Percentiles rank a stretch among this genome's conserved stretches.
These are phyloP conservation scores for Bombyx huttoni DNA, from an alignment of 2,888 invertebrate genomes.

Conservation along the genomic window DNA sequence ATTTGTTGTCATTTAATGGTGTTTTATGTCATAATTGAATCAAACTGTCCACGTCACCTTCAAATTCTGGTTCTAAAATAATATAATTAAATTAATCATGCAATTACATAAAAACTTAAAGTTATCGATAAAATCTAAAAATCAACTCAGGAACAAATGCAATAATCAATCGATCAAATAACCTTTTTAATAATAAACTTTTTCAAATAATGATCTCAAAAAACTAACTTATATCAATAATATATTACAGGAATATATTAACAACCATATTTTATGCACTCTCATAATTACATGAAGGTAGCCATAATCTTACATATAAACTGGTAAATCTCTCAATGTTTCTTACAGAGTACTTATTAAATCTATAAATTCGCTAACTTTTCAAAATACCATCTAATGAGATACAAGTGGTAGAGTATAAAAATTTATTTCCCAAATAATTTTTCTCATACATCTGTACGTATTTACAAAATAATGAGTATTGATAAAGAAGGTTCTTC, in stretches of 20 bases:
- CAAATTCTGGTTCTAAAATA: conserved; percentile 36
- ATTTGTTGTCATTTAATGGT: not conserved
- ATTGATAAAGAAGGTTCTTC: conserved; percentile 45
- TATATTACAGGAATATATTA: conserved; percentile 67
- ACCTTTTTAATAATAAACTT: conserved; percentile 40
- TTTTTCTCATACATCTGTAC: conserved; percentile 30
- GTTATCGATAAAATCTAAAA: conserved; percentile 63
- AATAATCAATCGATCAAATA: conserved; percentile 66
- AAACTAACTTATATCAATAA: conserved; percentile 47
- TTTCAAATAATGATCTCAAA: conserved; percentile 53
- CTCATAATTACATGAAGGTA: conserved; percentile 55
- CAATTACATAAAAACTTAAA: conserved; percentile 52
- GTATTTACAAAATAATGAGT: conserved; percentile 67
- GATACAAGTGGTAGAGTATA: conserved; percentile 68
- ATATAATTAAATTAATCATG: conserved; percentile 57
- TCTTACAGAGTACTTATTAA: conserved; percentile 47
- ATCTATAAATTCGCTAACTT: conserved; percentile 70
- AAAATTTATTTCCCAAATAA: conserved; percentile 54
- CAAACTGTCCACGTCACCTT: conserved; percentile 37
- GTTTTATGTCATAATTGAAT: no score
- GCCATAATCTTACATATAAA: conserved; percentile 61
- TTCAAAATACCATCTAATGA: conserved; percentile 70
- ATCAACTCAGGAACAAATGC: conserved; percentile 73
- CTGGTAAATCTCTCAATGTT: conserved; percentile 68
- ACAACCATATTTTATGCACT: conserved; percentile 52